phyloP scores from a whole-genome alignment of 2,113 vertebrate species.

The Prietella phreatophila region DNA sequence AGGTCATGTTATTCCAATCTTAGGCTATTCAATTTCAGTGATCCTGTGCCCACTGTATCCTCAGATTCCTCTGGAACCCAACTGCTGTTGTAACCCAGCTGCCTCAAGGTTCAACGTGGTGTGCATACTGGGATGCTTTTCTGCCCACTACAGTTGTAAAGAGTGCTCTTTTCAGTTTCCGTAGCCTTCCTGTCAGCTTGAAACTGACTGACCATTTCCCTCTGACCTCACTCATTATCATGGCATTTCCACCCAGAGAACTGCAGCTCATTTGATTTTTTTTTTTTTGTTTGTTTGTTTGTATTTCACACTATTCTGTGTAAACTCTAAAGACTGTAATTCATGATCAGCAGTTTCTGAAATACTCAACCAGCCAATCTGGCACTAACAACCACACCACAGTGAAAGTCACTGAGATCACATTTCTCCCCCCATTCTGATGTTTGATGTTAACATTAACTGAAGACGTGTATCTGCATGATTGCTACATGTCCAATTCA shows the following conservation, averaged over 20 bases:
- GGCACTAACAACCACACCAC: neutral
- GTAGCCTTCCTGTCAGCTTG: neutral
- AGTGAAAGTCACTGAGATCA: neutral
- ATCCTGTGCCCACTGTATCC: neutral
- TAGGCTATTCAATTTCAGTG: neutral
- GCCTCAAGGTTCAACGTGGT: neutral
- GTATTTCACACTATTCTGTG: neutral
- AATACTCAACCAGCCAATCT: neutral
- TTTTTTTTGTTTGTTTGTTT: neutral
- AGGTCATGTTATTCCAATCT: neutral
- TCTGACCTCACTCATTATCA: neutral
- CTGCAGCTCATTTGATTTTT: neutral
- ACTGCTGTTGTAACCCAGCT: neutral
- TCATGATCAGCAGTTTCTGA: neutral
- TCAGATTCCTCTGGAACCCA: neutral
- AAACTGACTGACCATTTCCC: neutral
- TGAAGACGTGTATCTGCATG: neutral
- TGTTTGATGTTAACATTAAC: neutral
- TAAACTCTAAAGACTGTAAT: neutral
- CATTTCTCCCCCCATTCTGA: neutral
- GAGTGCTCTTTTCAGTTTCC: neutral
- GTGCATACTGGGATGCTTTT: neutral
- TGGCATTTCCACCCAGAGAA: neutral
- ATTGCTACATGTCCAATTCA: too few relatives aligned
- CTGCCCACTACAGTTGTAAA: neutral